phyloP scores from a whole-genome alignment of 1,140 invertebrate species.

The Drosophila eugracilis region DNA sequence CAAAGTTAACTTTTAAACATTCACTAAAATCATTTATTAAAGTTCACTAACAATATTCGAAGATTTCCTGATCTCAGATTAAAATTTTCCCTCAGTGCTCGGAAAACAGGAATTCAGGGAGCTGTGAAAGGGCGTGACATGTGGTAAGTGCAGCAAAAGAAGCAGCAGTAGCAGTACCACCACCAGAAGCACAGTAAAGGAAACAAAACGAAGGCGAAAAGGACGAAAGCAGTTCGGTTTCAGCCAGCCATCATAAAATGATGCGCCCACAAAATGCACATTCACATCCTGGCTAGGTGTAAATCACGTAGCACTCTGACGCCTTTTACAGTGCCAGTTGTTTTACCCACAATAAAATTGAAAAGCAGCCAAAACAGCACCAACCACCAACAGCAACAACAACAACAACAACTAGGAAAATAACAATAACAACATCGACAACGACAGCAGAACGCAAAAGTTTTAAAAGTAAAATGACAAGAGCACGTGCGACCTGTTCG shows the following conservation, averaged over 20 bases:
- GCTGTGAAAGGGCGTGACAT: conserved; percentile 38
- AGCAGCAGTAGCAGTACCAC: conserved; percentile 21
- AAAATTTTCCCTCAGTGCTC: not conserved
- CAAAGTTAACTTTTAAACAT: no score
- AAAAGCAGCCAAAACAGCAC: conserved; percentile 74
- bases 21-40: not conserved
- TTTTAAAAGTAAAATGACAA: conserved; percentile 82
- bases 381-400: conserved; percentile 15
- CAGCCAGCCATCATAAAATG: conserved; percentile 70
- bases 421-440: conserved; percentile 43
- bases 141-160: conserved; percentile 57
- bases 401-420: conserved; percentile 20
- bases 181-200: conserved; percentile 7
- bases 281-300: conserved; percentile 68
- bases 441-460: conserved; percentile 73
- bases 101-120: not conserved
- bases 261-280: conserved; percentile 73
- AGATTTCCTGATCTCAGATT: not conserved
- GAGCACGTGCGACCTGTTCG: conserved; percentile 70
- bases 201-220: conserved; percentile 30
- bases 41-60: not conserved
- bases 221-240: conserved; percentile 36
- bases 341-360: conserved; percentile 80
- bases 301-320: conserved; percentile 79
- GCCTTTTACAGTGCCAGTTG: conserved; percentile 76